A percentile compares a stretch with the other conserved stretches of the same genome.
Conservation (phyloP, 1,140 invertebrate genomes). For the Antheraea pernyi region DNA sequence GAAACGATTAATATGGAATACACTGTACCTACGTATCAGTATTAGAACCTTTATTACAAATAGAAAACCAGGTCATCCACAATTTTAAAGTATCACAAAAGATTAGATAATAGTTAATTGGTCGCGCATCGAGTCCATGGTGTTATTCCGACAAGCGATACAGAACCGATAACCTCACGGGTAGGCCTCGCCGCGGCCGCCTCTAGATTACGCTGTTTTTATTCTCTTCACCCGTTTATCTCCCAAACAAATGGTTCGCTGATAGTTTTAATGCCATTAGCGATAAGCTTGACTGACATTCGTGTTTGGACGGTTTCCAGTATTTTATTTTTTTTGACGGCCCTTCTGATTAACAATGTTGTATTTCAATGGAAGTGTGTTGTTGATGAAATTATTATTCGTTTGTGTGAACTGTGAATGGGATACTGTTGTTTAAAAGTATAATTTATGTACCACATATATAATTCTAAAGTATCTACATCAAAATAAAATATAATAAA, state of each 20-base stretch:
- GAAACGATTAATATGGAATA: too few species aligned
- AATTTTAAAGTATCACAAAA: background rate
- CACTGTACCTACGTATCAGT: too few species aligned
- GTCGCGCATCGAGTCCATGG: background rate
- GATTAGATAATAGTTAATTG: background rate
- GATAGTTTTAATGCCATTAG: conserved; percentile 26
- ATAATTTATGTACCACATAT: background rate
- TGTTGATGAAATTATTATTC: background rate
- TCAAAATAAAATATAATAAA: background rate
- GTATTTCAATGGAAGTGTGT: background rate
- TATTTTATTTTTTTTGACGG: conserved; percentile 9
- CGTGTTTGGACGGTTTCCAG: conserved; percentile 14
- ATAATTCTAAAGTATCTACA: background rate
- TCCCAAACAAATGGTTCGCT: conserved; percentile 21
- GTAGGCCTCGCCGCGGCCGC: background rate
- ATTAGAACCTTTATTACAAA: too few species aligned
- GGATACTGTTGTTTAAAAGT: background rate
- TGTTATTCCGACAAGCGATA: conserved; percentile 1
- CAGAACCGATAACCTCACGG: conserved; percentile 24
- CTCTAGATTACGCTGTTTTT: conserved; percentile 28
- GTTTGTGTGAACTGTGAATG: background rate
- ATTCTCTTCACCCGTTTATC: conserved; percentile 24
- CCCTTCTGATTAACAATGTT: conserved; percentile 4
- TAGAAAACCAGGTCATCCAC: too few species aligned
- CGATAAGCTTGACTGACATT: conserved; percentile 23